These are phyloP conservation scores for Megatriorchis doriae DNA, from an alignment of 2,113 vertebrate genomes.

Conservation along the genomic window DNA sequence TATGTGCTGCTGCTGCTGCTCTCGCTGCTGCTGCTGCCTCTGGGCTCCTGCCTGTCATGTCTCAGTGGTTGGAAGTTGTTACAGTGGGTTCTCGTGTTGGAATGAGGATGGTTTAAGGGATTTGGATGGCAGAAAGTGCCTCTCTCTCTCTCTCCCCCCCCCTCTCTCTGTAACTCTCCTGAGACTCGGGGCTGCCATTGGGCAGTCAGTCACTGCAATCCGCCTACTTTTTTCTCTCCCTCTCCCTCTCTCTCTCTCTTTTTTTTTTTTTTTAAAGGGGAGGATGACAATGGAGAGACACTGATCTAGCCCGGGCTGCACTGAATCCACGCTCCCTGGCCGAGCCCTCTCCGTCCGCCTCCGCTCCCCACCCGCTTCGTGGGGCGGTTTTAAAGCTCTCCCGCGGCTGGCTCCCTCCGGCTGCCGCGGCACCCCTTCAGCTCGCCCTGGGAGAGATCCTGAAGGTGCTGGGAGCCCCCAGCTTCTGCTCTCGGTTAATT, in stretches of 20 bases:
- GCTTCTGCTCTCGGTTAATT: background rate
- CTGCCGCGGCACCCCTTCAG: background rate
- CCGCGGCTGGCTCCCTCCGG: background rate
- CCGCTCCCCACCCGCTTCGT: background rate
- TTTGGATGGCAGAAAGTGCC: slow-evolving; percentile 84
- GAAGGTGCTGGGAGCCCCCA: background rate
- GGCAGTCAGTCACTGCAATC: slow-evolving; percentile 81
- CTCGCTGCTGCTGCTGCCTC: slow-evolving; percentile 55
- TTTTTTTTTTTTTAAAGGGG: slow-evolving; percentile 44
- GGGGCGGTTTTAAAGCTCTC: background rate
- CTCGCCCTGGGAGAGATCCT: background rate
- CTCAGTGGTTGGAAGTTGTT: slow-evolving; percentile 80
- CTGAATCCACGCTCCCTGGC: background rate
- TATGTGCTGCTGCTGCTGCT: slow-evolving; percentile 68
- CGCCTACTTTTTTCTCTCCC: slow-evolving; percentile 76
- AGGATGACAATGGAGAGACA: slow-evolving; percentile 80
- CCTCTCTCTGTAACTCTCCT: slow-evolving; percentile 70
- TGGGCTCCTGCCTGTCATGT: slow-evolving; percentile 82
- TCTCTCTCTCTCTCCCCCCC: slow-evolving; percentile 66
- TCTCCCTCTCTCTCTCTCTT: background rate
- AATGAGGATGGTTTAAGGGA: slow-evolving; percentile 84
- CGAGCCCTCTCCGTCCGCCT: background rate
- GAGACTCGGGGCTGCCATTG: slow-evolving; percentile 86
- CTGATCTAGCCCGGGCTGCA: slow-evolving; percentile 53
- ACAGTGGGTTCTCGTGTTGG: slow-evolving; percentile 77